Conservation (phyloP, 1,140 invertebrate genomes). For the Aphaenogaster ashmeadi region DNA sequence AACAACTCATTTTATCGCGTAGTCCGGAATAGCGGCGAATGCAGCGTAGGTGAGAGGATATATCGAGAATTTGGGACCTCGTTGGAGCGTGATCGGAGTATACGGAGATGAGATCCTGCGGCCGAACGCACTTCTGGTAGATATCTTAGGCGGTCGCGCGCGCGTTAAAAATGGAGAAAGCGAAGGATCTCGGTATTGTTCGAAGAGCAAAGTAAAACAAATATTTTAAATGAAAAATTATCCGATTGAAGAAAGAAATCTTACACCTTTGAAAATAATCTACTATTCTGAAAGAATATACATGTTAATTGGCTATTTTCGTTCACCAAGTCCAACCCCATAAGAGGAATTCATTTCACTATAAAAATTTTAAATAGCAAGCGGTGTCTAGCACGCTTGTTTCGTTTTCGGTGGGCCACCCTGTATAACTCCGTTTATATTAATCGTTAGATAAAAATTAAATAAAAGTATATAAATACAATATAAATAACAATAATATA, state of each 20-base stretch:
- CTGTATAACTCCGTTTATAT: not conserved
- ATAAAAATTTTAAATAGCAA: too few relatives aligned
- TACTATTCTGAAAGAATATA: not conserved
- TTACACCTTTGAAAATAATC: not conserved
- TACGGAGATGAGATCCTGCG: conserved; percentile 36
- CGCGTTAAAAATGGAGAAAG: not conserved
- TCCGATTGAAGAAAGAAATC: not conserved
- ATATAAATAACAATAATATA: not conserved
- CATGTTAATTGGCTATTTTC: too few relatives aligned
- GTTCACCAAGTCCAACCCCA: too few relatives aligned
- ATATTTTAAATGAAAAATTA: not conserved
- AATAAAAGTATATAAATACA: not conserved
- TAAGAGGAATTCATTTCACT: too few relatives aligned
- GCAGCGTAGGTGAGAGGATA: not conserved
- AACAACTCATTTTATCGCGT: conserved; percentile 68
- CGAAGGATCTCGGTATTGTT: not conserved
- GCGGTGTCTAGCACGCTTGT: too few relatives aligned
- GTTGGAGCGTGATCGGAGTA: not conserved
- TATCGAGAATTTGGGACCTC: conserved; percentile 31
- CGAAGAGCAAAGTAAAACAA: not conserved
- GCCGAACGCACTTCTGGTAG: not conserved
- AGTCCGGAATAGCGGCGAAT: conserved; percentile 46
- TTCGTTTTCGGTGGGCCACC: too few relatives aligned
- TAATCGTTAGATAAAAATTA: not conserved
- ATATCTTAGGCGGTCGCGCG: not conserved